phyloP scores from a whole-genome alignment of 2,797 vertebrate species.

The Brachymystax lenok region DNA sequence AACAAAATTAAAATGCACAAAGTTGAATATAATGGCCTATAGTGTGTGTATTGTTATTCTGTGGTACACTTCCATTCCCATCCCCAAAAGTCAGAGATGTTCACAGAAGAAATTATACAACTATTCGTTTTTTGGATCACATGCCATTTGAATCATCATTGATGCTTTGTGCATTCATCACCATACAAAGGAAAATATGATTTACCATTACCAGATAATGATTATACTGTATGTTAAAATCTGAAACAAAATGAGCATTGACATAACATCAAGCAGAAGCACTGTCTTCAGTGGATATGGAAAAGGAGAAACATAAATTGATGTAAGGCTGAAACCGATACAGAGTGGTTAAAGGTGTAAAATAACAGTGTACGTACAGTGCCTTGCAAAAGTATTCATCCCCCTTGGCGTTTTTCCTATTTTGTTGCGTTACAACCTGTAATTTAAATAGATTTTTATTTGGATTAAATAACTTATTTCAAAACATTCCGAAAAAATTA shows the following conservation, averaged over 20 bases:
- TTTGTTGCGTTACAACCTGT: too few relatives aligned
- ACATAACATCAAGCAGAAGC: too few relatives aligned
- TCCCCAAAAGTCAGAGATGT: not conserved
- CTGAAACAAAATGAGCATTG: not conserved
- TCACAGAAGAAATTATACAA: not conserved
- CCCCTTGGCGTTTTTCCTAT: too few relatives aligned
- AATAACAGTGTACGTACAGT: not conserved
- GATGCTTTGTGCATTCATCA: not conserved
- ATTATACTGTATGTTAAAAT: not conserved
- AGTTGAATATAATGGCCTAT: conserved; percentile 50
- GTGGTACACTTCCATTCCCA: conserved; percentile 11
- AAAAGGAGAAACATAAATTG: not conserved
- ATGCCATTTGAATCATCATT: not conserved
- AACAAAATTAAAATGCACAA: conserved; percentile 60
- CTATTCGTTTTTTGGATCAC: not conserved
- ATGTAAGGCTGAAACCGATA: not conserved
- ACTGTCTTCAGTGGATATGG: too few relatives aligned
- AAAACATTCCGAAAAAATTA: too few relatives aligned
- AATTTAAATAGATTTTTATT: too few relatives aligned
- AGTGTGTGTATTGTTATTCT: conserved; percentile 54
- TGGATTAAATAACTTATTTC: too few relatives aligned
- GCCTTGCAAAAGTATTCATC: too few relatives aligned
- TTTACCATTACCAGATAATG: not conserved
- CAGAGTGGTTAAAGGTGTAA: not conserved
- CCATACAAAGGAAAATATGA: not conserved